Evolutionary conservation across 2,113 vertebrate genomes (phyloP), one percentile per base, ranked within the genome.

Genomic region (Lepisosteus oculatus): DNA sequence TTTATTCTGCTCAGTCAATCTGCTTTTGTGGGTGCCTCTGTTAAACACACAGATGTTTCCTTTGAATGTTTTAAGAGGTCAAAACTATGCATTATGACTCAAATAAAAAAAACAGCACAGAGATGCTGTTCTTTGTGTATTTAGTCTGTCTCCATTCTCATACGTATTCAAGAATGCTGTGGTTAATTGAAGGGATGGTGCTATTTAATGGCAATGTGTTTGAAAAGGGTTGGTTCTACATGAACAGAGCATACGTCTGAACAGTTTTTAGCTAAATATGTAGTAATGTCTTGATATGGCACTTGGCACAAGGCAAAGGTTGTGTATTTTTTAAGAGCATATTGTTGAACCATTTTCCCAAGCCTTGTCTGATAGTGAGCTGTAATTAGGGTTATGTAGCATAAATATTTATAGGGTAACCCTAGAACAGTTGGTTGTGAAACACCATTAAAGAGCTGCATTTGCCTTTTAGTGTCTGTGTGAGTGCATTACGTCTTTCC

Each of bases 61-160:
- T 59, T 13, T 59, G 56, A 59, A 59, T 59, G 56, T 59, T 59
- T 59, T 59, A 13, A 59, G 56, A 59, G 11, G n/a, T 59, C 56
- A 59, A 12, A 59, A 59, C 56, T 59, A 59, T 59, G 56, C 56
- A 59, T 59, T 12, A n/a, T 59, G 56, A 59, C 56, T 59, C 56
- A 59, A 12, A 59, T 59, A 59, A 59, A 59, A 59, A 59, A 59
- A 12, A 59, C 7, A 59, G 56, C 4, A 59, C 56, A 59, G n/a
- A 59, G 56, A 14, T 59, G 56, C 56, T 59, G 56, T 59, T 59
- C 56, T 59, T 59, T 59, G n/a, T 59, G 13, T 59, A 59, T 59
- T 59, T 59, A 59, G n/a, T 59, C 56, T 59, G 56, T 51, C 56
- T 14, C 56, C 56, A 13, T n/a, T 14, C 11, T 59, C 3, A 59